Base-by-base conservation (phyloP, 2,888 invertebrate genomes). In the Clistopyga incitator region DNA sequence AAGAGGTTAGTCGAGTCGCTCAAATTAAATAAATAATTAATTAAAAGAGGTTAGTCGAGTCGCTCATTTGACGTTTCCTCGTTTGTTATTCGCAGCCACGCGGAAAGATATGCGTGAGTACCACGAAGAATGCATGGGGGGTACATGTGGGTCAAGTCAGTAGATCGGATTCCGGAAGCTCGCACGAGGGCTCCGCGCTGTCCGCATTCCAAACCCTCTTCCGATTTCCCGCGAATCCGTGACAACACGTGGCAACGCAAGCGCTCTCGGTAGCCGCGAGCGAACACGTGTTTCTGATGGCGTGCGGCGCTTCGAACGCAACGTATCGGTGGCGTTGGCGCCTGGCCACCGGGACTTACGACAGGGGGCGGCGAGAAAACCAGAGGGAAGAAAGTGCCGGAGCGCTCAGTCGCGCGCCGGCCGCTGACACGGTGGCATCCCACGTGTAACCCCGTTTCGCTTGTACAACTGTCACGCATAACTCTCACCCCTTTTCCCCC, bases 341-440 rank as follows among this genome's bases (percentile, higher is more conserved):
- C 75, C 70, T 23, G 34, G 34, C 15, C 11, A 45, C 29, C 67
- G 64, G 87, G 87, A 91, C 91, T 88, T 90, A 90, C 86, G 85
- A 85, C 78, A 68, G 85, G 81, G 78, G 83, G 78, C 70, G 59
- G n/a, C n/a, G n/a, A n/a, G n/a, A n/a, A 85, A 84, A 67, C 84
- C 84, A 87, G 79, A 82, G 84, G 84, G 87, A 86, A 74, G 84
- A 84, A 84, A 86, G 87, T 84, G 25, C 82, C 74, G 85, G 86
- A 86, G 86, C 87, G 86, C 88, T 88, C 92, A 92, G 92, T 92
- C 91, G 92, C 91, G 92, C 92, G 92, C 92, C 91, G 92, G 92
- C 92, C 92, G 92, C 92, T 92, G 92, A 88, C 90, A 91, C 90
- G 91, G 86, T 86, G 91, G 89, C 90, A 88, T 91, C 90, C 86